Conservation (phyloP, 2,797 vertebrate genomes). For the Petrocephalus schoutedeni region DNA sequence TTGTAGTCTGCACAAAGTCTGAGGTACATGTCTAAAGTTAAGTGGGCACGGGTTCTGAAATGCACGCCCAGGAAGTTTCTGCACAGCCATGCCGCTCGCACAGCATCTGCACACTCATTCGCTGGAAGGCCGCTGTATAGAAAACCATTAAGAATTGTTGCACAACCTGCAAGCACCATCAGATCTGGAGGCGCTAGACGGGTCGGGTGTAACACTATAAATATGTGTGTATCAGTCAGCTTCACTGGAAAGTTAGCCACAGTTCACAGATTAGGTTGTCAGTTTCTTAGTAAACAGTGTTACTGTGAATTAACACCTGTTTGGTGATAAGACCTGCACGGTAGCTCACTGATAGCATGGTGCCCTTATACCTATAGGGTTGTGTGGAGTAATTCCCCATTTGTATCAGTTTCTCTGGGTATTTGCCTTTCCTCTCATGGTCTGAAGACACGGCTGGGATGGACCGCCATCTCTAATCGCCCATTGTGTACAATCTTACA, state of each 20-base stretch:
- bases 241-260: background rate
- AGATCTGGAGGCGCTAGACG: background rate
- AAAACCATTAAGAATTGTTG: background rate
- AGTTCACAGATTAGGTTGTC: background rate
- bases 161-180: background rate
- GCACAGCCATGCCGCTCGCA: background rate
- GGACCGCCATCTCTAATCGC: background rate
- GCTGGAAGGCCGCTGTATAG: background rate
- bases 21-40: background rate
- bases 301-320: background rate
- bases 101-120: background rate
- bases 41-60: background rate
- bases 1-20: background rate
- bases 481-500: background rate
- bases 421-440: background rate
- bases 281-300: background rate
- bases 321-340: background rate
- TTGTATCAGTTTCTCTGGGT: background rate
- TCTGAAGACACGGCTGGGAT: background rate
- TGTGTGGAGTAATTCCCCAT: background rate
- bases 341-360: background rate
- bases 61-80: background rate
- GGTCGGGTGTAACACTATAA: background rate
- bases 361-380: background rate
- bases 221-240: background rate